phyloP scores from a whole-genome alignment of 2,888 invertebrate genomes.

The Dendrolimus houi region DNA sequence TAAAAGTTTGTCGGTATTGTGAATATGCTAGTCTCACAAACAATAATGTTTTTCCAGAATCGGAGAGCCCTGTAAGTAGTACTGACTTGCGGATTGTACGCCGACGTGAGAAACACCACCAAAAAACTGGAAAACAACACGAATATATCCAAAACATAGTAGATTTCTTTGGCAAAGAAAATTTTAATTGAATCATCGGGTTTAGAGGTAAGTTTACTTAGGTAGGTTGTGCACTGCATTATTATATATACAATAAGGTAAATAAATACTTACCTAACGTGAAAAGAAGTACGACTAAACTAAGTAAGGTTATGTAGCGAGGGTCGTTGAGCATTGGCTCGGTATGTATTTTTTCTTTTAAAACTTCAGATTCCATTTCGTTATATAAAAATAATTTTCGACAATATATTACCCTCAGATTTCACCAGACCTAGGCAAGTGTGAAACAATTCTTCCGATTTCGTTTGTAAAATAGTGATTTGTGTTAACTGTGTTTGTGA shows the following conservation, averaged over 20 bases:
- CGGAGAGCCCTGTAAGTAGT: slow-evolving; percentile 89
- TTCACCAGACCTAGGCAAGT: too few relatives aligned
- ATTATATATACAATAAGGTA: not conserved
- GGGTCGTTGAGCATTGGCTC: slow-evolving; percentile 64
- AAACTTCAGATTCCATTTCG: slow-evolving; percentile 57
- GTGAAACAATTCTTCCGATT: too few relatives aligned
- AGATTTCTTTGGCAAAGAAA: too few relatives aligned
- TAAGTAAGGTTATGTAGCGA: slow-evolving; percentile 66
- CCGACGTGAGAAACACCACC: slow-evolving; percentile 77
- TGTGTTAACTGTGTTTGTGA: too few relatives aligned
- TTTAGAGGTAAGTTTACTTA: not conserved
- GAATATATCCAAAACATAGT: not conserved
- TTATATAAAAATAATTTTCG: too few relatives aligned
- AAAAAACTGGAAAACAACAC: slow-evolving; percentile 69
- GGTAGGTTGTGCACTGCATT: not conserved
- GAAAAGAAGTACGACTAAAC: slow-evolving; percentile 53
- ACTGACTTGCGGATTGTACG: slow-evolving; percentile 79
- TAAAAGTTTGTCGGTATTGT: slow-evolving; percentile 85
- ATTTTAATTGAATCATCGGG: too few relatives aligned
- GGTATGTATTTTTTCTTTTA: slow-evolving; percentile 63
- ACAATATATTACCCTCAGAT: too few relatives aligned
- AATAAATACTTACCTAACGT: slow-evolving; percentile 49
- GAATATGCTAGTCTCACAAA: slow-evolving; percentile 86
- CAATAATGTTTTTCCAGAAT: slow-evolving; percentile 93
- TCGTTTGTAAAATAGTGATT: too few relatives aligned